A percentile compares a stretch with the other conserved stretches of the same genome.
These are phyloP conservation scores for Hydrozoanthus gracilis DNA, from an alignment of 92 coral and sea anemone genomes.

Conservation along the genomic window DNA sequence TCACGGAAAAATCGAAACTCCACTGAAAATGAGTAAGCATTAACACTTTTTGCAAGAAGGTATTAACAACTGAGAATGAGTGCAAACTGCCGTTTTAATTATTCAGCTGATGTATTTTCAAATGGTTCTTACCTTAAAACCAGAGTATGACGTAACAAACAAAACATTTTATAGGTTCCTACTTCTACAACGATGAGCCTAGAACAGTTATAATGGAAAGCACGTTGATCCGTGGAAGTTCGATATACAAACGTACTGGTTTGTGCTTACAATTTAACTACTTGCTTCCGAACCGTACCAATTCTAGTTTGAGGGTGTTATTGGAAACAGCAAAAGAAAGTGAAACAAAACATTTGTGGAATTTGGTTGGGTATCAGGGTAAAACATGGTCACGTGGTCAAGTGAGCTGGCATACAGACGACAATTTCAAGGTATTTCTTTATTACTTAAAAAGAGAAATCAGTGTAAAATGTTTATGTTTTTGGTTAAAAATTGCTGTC, in stretches of 20 bases:
- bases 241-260: conserved; percentile 49
- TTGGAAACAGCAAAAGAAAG: conserved; percentile 40
- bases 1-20: too few species aligned
- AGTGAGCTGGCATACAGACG: conserved; percentile 54
- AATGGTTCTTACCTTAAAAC: too few species aligned
- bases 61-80: too few species aligned
- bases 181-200: conserved; percentile 22
- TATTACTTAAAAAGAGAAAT: too few species aligned
- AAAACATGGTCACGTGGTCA: conserved; percentile 64
- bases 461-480: background rate
- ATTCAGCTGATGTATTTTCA: too few species aligned
- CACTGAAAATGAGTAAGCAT: too few species aligned
- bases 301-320: conserved; percentile 56
- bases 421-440: conserved; percentile 66
- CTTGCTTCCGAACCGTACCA: conserved; percentile 60
- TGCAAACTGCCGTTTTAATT: too few species aligned
- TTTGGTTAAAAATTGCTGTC: too few species aligned
- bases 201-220: conserved; percentile 60
- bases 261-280: conserved; percentile 66
- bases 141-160: too few species aligned
- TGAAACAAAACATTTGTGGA: conserved; percentile 60
- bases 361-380: conserved; percentile 72
- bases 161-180: conserved; percentile 29
- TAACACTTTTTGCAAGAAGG: too few species aligned
- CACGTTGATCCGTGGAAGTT: conserved; percentile 43